Evolutionary conservation across 2,888 invertebrate genomes (phyloP).

Genomic region (Kuschelorhynchus macadamiae): DNA sequence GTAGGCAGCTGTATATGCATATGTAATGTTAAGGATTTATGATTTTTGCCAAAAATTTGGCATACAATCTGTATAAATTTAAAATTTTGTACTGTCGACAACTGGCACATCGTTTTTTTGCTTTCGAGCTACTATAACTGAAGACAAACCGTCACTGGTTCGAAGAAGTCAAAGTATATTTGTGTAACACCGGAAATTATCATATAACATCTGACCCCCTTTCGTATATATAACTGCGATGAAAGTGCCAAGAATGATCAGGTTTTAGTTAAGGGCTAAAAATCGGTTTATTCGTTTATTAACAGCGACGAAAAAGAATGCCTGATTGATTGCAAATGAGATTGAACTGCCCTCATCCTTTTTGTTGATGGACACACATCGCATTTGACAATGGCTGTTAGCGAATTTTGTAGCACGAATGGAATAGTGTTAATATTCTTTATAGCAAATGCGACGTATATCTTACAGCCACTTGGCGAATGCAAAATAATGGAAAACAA

Average conservation of each 20-base stretch:
- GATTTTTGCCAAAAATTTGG: too few species aligned
- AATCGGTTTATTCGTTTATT: slow-evolving; percentile 4
- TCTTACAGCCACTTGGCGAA: too few species aligned
- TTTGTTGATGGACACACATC: too few species aligned
- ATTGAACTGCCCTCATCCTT: too few species aligned
- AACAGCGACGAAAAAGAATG: background rate
- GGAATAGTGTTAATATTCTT: too few species aligned
- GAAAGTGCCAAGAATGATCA: slow-evolving; percentile 2
- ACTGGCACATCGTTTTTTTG: background rate
- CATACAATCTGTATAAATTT: background rate
- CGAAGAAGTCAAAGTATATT: background rate
- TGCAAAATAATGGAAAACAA: too few species aligned
- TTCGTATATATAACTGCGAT: background rate
- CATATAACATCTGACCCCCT: background rate
- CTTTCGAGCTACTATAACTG: background rate
- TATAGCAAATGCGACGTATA: too few species aligned
- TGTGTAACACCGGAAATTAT: background rate
- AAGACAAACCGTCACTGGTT: too few species aligned
- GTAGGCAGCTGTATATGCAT: too few species aligned
- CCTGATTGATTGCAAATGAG: background rate
- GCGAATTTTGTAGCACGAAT: too few species aligned
- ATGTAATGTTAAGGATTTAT: background rate
- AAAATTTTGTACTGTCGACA: background rate
- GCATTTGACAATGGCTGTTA: too few species aligned
- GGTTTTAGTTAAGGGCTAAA: slow-evolving; percentile 5